phyloP scores from a whole-genome alignment of 1,140 invertebrate species.

The Holotrichia oblita region DNA sequence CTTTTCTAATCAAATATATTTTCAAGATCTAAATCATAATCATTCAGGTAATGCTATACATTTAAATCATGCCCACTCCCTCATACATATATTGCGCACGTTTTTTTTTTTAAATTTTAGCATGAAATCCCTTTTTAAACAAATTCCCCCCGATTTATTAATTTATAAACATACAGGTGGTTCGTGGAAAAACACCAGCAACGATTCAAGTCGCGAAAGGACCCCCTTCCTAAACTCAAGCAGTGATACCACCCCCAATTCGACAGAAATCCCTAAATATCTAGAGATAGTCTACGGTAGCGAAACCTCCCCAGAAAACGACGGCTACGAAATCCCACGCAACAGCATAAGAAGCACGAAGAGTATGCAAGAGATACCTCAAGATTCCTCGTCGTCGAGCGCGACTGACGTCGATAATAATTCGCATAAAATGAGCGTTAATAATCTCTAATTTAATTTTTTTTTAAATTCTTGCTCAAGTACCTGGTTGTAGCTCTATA shows the following conservation, averaged over 20 bases:
- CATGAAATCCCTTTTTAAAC: background rate
- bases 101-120: background rate
- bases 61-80: background rate
- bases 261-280: constrained; percentile 61
- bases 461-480: constrained; percentile 7
- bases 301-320: background rate
- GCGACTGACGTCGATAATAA: background rate
- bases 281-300: constrained; percentile 64
- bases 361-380: constrained; percentile 2
- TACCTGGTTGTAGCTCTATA: background rate
- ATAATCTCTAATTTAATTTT: too few species aligned
- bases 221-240: constrained; percentile 54
- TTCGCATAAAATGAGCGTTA: background rate
- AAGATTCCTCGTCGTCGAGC: background rate
- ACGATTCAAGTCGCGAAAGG: constrained; percentile 53
- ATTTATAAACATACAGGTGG: constrained; percentile 46
- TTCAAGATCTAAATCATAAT: constrained; percentile 60
- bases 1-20: constrained; percentile 61
- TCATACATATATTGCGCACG: background rate
- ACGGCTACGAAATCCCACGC: background rate
- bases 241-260: constrained; percentile 31
- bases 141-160: background rate
- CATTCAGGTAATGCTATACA: constrained; percentile 57
- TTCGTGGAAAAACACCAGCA: constrained; percentile 56
- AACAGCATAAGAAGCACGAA: constrained; percentile 38